Percentiles rank a stretch among this genome's conserved stretches.
Evolutionary conservation across 2,113 vertebrate species (phyloP).

Genomic region (Myocastor coypus): DNA sequence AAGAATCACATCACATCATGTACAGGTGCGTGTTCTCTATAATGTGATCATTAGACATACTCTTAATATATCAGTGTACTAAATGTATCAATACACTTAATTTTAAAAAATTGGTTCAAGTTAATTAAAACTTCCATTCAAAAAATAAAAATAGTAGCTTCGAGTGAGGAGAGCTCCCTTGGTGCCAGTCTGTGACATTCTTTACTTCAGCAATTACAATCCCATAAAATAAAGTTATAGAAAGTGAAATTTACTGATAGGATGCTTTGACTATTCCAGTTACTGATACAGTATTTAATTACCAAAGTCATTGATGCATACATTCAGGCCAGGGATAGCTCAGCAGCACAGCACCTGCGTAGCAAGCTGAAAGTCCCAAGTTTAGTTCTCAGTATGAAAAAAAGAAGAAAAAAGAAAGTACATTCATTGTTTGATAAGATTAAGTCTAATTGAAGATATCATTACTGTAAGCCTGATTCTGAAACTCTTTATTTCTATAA

Average conservation of each 20-base stretch:
- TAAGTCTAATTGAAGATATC: not conserved
- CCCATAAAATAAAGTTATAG: not conserved
- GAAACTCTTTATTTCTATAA: slow-evolving; percentile 11
- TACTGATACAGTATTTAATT: not conserved
- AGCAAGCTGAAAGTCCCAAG: too few relatives aligned
- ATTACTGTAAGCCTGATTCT: not conserved
- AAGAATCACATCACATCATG: not conserved
- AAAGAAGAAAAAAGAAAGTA: too few relatives aligned
- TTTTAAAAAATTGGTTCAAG: not conserved
- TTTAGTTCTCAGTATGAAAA: too few relatives aligned
- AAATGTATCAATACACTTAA: not conserved
- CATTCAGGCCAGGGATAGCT: not conserved
- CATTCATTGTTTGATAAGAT: not conserved
- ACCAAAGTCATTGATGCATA: not conserved
- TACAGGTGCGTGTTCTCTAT: not conserved
- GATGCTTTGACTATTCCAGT: not conserved
- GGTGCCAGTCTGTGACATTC: not conserved
- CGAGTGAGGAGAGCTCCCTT: not conserved
- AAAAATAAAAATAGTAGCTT: not conserved
- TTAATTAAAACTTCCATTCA: not conserved
- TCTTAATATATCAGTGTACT: too few relatives aligned
- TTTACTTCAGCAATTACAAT: not conserved
- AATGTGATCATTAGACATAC: not conserved
- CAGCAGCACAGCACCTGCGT: too few relatives aligned
- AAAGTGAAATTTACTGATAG: not conserved